Percentiles rank a stretch among this genome's conserved stretches.
Conservation (phyloP, 2,888 invertebrate genomes). For the Agriopis leucophaearia region DNA sequence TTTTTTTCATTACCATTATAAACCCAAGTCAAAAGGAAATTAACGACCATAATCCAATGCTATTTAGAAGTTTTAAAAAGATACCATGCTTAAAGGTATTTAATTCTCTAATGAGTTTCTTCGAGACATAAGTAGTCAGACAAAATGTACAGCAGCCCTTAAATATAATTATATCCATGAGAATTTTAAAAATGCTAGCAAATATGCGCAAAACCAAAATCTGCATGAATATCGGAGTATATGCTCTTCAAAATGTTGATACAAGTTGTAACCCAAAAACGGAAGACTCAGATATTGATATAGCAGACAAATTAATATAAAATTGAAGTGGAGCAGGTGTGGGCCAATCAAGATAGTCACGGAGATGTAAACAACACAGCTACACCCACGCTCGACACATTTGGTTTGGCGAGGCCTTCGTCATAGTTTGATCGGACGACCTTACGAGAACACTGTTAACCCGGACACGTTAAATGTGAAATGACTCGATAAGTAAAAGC, state of each 20-base stretch:
- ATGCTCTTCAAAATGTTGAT: background rate
- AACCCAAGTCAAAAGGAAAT: background rate
- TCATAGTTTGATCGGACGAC: slow-evolving; percentile 47
- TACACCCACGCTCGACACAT: slow-evolving; percentile 51
- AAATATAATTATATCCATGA: too few relatives aligned
- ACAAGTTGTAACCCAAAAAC: background rate
- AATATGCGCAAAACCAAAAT: background rate
- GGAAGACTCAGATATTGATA: slow-evolving; percentile 12
- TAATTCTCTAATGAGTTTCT: background rate
- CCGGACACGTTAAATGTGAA: slow-evolving; percentile 41
- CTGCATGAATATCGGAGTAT: background rate
- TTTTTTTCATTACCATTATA: slow-evolving; percentile 3
- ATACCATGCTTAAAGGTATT: too few relatives aligned
- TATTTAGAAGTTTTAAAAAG: background rate
- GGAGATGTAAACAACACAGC: slow-evolving; percentile 40
- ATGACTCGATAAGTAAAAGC: slow-evolving; percentile 28
- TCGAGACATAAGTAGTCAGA: background rate
- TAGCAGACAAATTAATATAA: slow-evolving; percentile 16
- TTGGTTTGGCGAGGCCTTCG: slow-evolving; percentile 51
- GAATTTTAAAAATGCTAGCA: too few relatives aligned
- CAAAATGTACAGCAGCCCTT: too few relatives aligned
- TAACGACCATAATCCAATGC: background rate
- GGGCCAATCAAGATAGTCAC: slow-evolving; percentile 41
- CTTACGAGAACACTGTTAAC: slow-evolving; percentile 35
- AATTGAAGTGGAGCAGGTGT: slow-evolving; percentile 33